Conservation (phyloP, 2,888 invertebrate species). For the Cordylochernes scorpioides region DNA sequence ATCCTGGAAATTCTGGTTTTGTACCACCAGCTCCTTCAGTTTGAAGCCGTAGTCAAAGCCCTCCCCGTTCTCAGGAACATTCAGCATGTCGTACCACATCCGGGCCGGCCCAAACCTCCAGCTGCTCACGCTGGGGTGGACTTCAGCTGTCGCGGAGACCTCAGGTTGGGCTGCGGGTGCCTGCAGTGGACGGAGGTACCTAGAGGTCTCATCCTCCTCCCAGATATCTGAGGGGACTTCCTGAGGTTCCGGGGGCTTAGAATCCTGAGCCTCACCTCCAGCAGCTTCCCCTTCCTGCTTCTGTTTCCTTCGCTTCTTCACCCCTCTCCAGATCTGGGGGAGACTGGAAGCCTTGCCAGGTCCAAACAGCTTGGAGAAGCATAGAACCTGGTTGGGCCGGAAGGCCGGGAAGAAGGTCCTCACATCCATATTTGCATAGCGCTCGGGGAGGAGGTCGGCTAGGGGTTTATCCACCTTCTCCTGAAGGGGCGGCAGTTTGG, state of each 20-base stretch:
- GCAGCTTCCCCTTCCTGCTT: no score
- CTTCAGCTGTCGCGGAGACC: constrained; percentile 15
- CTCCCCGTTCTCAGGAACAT: constrained; percentile 75
- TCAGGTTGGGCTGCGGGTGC: no score
- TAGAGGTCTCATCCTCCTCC: no score
- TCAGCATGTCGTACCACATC: constrained; percentile 93
- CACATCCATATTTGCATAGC: constrained; percentile 70
- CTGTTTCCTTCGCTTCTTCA: constrained; percentile 44
- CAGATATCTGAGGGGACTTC: no score
- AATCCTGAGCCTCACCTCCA: no score
- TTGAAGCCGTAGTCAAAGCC: constrained; percentile 91
- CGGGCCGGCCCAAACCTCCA: constrained; percentile 97
- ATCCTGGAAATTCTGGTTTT: constrained; percentile 2
- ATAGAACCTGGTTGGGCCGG: constrained; percentile 56
- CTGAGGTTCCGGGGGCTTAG: no score
- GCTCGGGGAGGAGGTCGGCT: constrained; percentile 87
- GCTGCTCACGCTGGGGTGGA: constrained; percentile 28
- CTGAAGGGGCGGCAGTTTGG: no score
- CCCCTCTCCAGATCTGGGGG: constrained; percentile 76
- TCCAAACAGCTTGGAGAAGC: constrained; percentile 81
- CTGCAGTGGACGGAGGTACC: no score
- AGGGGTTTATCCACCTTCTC: constrained; percentile 62
- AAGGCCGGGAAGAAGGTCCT: constrained; percentile 83
- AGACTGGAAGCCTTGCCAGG: constrained; percentile 71
- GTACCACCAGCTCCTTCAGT: constrained; percentile 13